A percentile compares a stretch with the other conserved stretches of the same genome.
These are phyloP conservation scores for Xenopus tropicalis DNA, from an alignment of 2,113 vertebrate species.

Conservation along the genomic window UCB_Xtro_10.0 CM004445.2:85208001-85208500, in stretches of 20 bases:
- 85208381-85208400: no score
- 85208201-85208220: constrained; percentile 1
- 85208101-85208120: neutral
- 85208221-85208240: constrained; percentile 4
- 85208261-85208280: no score
- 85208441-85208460: no score
- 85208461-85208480: no score
- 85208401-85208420: no score
- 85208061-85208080: neutral
- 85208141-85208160: constrained; percentile 22
- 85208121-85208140: constrained; percentile 3
- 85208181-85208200: constrained; percentile 1
- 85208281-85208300: no score
- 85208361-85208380: no score
- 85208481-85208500: no score
- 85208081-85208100: neutral
- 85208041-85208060: constrained; percentile 5
- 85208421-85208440: no score
- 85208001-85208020: constrained; percentile 33
- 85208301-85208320: no score
- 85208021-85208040: constrained; percentile 4
- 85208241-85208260: neutral
- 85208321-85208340: no score
- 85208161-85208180: constrained; percentile 6
- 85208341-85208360: no score